Conservation (phyloP, 2,113 vertebrate genomes). For the Bubo scandiacus region DNA sequence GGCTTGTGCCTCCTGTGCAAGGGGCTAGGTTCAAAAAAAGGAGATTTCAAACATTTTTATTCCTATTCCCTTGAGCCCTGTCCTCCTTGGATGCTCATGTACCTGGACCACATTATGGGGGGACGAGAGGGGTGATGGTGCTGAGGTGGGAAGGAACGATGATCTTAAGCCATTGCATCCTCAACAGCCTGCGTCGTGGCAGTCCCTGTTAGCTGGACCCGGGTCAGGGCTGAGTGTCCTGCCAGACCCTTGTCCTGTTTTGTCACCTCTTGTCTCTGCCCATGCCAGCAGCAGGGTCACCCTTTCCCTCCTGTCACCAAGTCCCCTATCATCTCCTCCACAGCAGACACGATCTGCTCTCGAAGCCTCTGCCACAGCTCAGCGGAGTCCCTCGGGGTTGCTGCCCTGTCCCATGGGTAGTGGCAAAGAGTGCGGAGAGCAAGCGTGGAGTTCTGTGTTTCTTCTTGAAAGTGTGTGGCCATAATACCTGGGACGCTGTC, state of each 20-base stretch:
- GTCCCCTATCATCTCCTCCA: not conserved
- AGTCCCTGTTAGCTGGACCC: not conserved
- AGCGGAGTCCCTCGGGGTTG: not conserved
- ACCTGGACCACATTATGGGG: rapidly evolving
- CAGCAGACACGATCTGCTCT: not conserved
- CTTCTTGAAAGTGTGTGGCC: rapidly evolving
- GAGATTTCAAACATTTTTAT: not conserved
- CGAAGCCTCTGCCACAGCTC: not conserved
- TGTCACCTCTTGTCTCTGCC: not conserved
- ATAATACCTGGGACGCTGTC: rapidly evolving
- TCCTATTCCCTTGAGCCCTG: rapidly evolving
- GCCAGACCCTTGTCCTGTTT: not conserved
- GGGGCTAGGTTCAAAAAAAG: not conserved
- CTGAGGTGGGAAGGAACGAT: not conserved
- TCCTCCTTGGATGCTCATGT: not conserved
- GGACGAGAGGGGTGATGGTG: not conserved
- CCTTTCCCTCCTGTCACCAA: not conserved
- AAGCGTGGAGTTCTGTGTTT: rapidly evolving
- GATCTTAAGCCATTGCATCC: not conserved
- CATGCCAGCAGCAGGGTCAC: not conserved
- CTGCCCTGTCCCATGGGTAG: not conserved
- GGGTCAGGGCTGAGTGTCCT: not conserved
- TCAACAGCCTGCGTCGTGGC: rapidly evolving
- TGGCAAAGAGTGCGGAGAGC: not conserved
- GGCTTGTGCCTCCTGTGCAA: not conserved